Conservation (phyloP, 2,797 vertebrate genomes). For the Myiotriccus ornatus region DNA sequence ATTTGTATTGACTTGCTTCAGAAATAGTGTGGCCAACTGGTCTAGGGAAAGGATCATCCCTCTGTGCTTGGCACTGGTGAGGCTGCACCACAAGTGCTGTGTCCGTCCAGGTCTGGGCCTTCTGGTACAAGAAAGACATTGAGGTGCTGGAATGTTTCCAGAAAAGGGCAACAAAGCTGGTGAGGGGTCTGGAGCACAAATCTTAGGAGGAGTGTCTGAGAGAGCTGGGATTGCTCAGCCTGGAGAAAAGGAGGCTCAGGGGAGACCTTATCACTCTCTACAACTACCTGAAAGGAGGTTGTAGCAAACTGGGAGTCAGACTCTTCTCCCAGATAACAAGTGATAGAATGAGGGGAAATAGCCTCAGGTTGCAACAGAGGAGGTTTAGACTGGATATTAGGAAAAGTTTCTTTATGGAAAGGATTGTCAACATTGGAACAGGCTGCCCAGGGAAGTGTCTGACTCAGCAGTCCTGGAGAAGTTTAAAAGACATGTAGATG, state of each 20-base stretch:
- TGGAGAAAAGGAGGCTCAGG: background rate
- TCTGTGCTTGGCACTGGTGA: background rate
- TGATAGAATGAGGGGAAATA: background rate
- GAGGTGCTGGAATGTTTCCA: background rate
- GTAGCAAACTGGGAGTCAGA: background rate
- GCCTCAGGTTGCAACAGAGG: background rate
- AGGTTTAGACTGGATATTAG: background rate
- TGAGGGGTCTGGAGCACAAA: background rate
- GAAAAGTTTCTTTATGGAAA: background rate
- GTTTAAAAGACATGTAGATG: background rate
- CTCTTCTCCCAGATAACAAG: background rate
- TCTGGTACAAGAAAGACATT: background rate
- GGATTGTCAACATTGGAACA: background rate
- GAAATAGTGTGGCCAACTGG: background rate
- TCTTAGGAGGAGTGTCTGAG: background rate
- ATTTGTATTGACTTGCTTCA: background rate
- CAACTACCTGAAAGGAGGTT: background rate
- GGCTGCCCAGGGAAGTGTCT: background rate
- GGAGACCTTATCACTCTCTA: background rate
- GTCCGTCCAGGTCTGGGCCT: background rate
- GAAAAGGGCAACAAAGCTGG: background rate
- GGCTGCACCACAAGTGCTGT: background rate
- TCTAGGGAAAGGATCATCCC: background rate
- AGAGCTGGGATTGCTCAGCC: background rate
- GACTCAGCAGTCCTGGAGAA: background rate